Evolutionary conservation across 2,888 invertebrate species (phyloP).

Genomic region (Holacanthella duospinosa): DNA sequence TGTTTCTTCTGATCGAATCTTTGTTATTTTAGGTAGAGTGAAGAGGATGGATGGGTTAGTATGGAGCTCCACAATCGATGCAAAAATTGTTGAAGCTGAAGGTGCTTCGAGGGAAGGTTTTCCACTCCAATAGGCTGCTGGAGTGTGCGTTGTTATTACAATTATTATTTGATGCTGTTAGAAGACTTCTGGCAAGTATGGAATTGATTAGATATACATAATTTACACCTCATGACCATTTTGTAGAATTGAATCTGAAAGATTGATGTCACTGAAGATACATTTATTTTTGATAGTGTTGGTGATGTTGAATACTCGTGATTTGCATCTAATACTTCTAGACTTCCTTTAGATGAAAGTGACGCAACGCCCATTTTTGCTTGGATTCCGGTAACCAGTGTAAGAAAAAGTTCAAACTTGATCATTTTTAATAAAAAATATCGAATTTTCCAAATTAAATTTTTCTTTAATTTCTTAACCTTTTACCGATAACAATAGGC

Average conservation of each 20-base stretch:
- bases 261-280: neutral
- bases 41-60: slow-evolving; percentile 4
- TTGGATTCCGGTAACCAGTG: slow-evolving; percentile 18
- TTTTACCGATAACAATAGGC: too few species aligned
- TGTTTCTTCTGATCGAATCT: slow-evolving; percentile 17
- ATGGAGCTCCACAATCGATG: slow-evolving; percentile 19
- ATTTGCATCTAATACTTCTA: slow-evolving; percentile 18
- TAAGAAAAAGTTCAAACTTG: slow-evolving; percentile 12
- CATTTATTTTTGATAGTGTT: slow-evolving; percentile 23
- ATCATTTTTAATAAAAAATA: too few species aligned
- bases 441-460: too few species aligned
- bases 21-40: slow-evolving; percentile 11
- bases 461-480: too few species aligned
- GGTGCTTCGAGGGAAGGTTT: slow-evolving; percentile 32
- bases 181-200: slow-evolving; percentile 35
- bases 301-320: slow-evolving; percentile 28
- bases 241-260: slow-evolving; percentile 5
- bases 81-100: slow-evolving; percentile 23
- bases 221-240: slow-evolving; percentile 22
- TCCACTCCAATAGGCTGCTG: slow-evolving; percentile 24
- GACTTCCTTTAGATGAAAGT: slow-evolving; percentile 33
- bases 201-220: slow-evolving; percentile 36
- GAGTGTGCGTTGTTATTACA: neutral
- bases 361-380: slow-evolving; percentile 37
- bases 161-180: slow-evolving; percentile 18